Evolutionary conservation across 2,888 invertebrate genomes (phyloP), one percentile per base, ranked within the genome.

Genomic region (Tachystola acroxantha): DNA sequence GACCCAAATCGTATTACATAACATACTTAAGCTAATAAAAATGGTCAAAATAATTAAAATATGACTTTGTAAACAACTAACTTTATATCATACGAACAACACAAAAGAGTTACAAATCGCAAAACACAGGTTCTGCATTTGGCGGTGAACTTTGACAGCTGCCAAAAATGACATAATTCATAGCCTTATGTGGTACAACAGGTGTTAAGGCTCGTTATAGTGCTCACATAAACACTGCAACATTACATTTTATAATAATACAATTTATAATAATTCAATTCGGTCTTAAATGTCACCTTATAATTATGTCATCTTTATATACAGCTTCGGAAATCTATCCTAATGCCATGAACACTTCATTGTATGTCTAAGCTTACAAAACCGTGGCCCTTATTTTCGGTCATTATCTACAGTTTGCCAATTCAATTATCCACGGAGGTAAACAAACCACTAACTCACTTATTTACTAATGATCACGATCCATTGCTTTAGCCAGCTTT

Each of bases 1-100:
- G 39, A 45, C 58, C 67, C 59, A 57, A 50, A 50, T 42, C 47
- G 32, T 43, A 41, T 36, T n/a, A n/a, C n/a, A n/a, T n/a, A n/a
- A n/a, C n/a, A n/a, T n/a, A 20, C 31, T 33, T 40, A 40, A 39
- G 33, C 25, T 31, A 16, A 40, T 25, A 36, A 36, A 39, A 50
- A 47, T 41, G 29, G 52, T 53, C 50, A 49, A 45, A 35, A 50
- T 43, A 43, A 45, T 46, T 38, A 57, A 52, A 55, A 57, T 39
- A 46, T 44, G 42, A 48, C 43, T 46, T 32, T 38, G 42, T 24
- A 26, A 36, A 29, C 26, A 34, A 33, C 14, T 10, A 34, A 33
- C 14, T 10, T 2, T 28, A 9, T 37, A 20, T n/a, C 6, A 1
- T 9, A 28, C 31, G 13, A 16, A 29, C 26, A 30, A 24, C 43